Evolutionary conservation across 2,888 invertebrate genomes (phyloP), one percentile per base, ranked within the genome.

Genomic region (Xestia ashworthii): DNA sequence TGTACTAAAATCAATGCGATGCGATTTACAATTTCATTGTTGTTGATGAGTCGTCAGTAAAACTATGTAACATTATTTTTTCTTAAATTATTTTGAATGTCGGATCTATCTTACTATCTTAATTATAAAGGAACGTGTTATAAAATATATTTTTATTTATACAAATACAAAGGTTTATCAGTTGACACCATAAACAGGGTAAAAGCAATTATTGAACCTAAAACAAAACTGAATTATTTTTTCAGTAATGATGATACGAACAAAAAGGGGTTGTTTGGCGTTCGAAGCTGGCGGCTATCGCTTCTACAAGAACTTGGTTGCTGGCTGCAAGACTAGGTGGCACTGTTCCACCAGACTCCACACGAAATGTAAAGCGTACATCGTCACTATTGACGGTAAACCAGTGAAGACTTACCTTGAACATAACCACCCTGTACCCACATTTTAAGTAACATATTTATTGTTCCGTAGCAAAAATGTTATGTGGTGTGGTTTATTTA

Each of bases 321-420:
- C 74, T 58, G 89, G 90, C 0, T n/a, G 22, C 6, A 89, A 86
- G 68, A 90, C 88, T 0, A 89, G 90, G 46, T 92, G 92, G 90
- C 90, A 89, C 74, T 92, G 92, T 74, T 88, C 90, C 25, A 82
- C 85, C 14, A 86, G 88, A 44, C 76, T 81, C 3, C 68, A 86
- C 6, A 87, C 89, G 4, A 91, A 88, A 70, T 93, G 32, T 32
- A 32, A 32, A 32, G 32, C 32, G 32, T 32, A 32, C 32, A 32
- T 32, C 3, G 32, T 32, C 32, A 32, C 32, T 32, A 32, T 32
- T 32, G 32, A 32, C 32, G 32, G 32, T 32, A 32, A 32, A 32
- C 32, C 32, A 32, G 32, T 32, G 32, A 32, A 32, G 32, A 32
- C 32, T 32, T 32, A 32, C 32, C 32, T 32, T 32, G 32, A 32